These are phyloP conservation scores for Eubasilissa splendida DNA, from an alignment of 2,888 invertebrate species.

Conservation along the genomic window DNA sequence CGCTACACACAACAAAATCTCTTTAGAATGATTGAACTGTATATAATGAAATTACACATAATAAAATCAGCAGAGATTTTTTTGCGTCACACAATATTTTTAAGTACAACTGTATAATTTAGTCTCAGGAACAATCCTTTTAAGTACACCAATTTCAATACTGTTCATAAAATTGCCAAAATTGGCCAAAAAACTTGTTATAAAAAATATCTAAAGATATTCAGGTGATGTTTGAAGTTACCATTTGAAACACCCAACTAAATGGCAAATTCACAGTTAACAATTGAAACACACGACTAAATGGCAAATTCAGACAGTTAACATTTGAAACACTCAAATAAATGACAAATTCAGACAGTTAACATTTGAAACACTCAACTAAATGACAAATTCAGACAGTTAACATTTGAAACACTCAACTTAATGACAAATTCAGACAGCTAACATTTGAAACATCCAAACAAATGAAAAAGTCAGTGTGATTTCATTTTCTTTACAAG, in stretches of 20 bases:
- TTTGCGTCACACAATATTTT: neutral
- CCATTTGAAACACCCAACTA: no score
- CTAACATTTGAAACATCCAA: neutral
- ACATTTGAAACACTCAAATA: no score
- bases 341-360: no score
- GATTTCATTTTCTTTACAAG: conserved; percentile 11
- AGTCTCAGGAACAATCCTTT: neutral
- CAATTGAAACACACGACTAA: no score
- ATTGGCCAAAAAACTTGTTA: no score
- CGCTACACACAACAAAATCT: no score
- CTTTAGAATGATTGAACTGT: no score
- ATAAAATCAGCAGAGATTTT: neutral
- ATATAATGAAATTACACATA: no score
- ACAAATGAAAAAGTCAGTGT: neutral
- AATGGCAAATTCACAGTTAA: no score
- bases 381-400: neutral
- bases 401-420: neutral
- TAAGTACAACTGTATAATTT: neutral
- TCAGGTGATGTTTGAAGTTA: no score
- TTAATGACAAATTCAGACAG: neutral
- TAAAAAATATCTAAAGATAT: no score
- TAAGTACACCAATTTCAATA: neutral
- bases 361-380: neutral
- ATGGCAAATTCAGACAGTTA: no score
- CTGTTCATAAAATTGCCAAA: neutral